Percentiles rank a stretch among this genome's conserved stretches.
These are phyloP conservation scores for Coptodon bakossiorum DNA, from an alignment of 2,113 vertebrate genomes.

Conservation along the genomic window DNA sequence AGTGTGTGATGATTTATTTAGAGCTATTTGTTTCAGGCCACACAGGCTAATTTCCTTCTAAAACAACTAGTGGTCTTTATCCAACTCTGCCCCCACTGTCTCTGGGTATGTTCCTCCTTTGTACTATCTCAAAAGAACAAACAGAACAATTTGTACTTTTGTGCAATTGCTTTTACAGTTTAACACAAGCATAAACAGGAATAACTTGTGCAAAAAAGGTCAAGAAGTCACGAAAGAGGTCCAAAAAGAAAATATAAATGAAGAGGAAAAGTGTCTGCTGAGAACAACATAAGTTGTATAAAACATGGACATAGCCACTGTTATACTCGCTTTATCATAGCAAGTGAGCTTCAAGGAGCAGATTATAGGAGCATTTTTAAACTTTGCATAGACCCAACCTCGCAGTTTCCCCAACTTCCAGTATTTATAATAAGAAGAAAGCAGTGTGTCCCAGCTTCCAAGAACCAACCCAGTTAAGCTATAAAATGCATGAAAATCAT, in stretches of 20 bases:
- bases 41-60: constrained; percentile 35
- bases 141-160: not conserved
- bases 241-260: not conserved
- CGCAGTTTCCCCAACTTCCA: not conserved
- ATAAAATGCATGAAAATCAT: not conserved
- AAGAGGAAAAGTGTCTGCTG: not conserved
- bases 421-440: not conserved
- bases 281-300: not conserved
- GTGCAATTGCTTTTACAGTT: not conserved
- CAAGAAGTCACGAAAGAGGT: not conserved
- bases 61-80: constrained; percentile 29
- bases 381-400: not conserved
- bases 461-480: not conserved
- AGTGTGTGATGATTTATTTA: constrained; percentile 82
- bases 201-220: not conserved
- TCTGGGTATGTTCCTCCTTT: not conserved
- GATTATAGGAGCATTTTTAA: not conserved
- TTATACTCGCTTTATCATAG: not conserved
- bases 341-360: not conserved
- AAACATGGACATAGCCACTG: not conserved
- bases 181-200: not conserved
- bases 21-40: constrained; percentile 63
- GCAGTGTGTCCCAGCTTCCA: not conserved
- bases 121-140: not conserved
- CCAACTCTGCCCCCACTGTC: not conserved